Base-by-base conservation (phyloP, 2,888 invertebrate species). In the Callyntrura sp. region DNA sequence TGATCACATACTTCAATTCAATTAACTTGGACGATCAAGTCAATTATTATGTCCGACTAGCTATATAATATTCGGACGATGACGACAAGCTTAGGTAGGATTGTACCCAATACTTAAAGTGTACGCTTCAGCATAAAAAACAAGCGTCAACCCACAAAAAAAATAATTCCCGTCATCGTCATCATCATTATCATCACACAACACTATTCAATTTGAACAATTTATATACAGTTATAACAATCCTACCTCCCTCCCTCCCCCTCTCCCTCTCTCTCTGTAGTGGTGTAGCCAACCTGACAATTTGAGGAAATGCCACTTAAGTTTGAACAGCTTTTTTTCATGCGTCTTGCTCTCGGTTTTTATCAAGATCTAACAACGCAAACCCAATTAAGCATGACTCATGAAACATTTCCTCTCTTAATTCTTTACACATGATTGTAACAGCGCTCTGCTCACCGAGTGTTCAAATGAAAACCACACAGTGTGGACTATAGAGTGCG, bases 351-450 rank as follows among this genome's bases (percentile, higher is more conserved):
- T 55, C 55, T 43, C 45, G 81, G 11, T 57, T 4, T 45, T 81
- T 76, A 85, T 85, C 85, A 76, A 68, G 82, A 87, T 82, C 70
- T 48, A 45, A 55, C 68, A 14, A 11, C 48, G 43, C 51, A 88
- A 88, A 76, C 62, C 62, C 83, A 88, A 88, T 88, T 88, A 88
- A 88, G 57, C 88, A 83, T 82, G 51, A 88, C 82, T 88, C 88
- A 88, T 88, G 82, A 83, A 88, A 88, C 88, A 88, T 88, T 88
- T 88, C 88, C 88, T 88, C 23, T 55, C 76, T 76, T 76, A 82
- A 88, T 70, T 88, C 73, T 14, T 83, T 65, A 0, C 55, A 83
- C 76, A 83, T 70, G 20, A 82, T 86, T 60, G 73, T 43, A 35
- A 35, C 35, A 35, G 35, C 35, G 35, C 35, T 35, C 35, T 35